phyloP scores from a whole-genome alignment of 2,888 invertebrate genomes.

The Dysmachus trigonus region DNA sequence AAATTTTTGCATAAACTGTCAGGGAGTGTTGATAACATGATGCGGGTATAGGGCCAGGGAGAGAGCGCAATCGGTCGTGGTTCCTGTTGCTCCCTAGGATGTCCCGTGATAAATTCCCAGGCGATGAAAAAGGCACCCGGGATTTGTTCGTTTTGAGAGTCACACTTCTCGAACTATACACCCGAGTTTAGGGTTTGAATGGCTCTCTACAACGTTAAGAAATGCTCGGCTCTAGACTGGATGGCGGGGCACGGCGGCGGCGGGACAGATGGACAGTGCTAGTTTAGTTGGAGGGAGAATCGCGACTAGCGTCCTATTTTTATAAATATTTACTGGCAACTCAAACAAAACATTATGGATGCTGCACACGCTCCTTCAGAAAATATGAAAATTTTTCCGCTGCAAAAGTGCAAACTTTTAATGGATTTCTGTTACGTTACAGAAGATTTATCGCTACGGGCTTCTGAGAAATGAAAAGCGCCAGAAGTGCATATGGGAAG shows the following conservation, averaged over 20 bases:
- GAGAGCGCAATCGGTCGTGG: conserved; percentile 44
- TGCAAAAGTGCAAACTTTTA: conserved; percentile 43
- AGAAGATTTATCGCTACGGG: conserved; percentile 45
- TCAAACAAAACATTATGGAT: conserved; percentile 34
- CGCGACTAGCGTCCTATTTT: background rate
- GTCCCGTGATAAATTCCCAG: conserved; percentile 42
- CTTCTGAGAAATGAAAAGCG: conserved; percentile 39
- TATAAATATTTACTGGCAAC: conserved; percentile 37
- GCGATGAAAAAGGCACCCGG: conserved; percentile 16
- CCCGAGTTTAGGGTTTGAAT: background rate
- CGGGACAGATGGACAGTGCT: background rate
- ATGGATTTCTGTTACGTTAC: conserved; percentile 46
- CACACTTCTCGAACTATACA: background rate
- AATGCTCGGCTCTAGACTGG: background rate
- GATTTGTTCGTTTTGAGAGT: conserved; percentile 25
- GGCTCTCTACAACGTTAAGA: background rate
- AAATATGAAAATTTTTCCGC: conserved; percentile 37
- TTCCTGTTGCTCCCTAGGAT: conserved; percentile 45
- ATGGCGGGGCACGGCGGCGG: background rate
- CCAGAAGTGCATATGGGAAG: conserved; percentile 35
- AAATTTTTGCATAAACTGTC: conserved; percentile 48
- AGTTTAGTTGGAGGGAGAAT: background rate
- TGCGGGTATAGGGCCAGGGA: conserved; percentile 20
- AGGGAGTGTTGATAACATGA: conserved; percentile 41
- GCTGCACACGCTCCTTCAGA: background rate